Base-by-base conservation (phyloP, 2,113 vertebrate genomes). In the Trichechus manatus region DNA sequence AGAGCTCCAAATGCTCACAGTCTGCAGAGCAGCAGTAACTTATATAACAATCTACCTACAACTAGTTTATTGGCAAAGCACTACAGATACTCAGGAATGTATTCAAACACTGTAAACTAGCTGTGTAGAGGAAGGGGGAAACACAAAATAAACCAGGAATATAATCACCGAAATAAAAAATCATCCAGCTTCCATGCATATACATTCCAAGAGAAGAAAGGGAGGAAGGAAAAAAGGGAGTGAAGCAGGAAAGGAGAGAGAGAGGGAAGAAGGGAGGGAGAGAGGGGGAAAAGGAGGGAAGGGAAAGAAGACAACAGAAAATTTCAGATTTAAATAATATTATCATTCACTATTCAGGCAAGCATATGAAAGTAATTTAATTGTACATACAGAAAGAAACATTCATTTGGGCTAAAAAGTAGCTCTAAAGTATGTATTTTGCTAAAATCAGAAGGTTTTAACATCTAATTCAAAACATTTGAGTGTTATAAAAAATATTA, bases 1-100 rank as follows among this genome's bases (percentile, higher is more conserved):
- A 74, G 66, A 87, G 50, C 70, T 95, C 95, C 97, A 94, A 97
- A 93, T 96, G 93, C 56, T 96, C 78, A 72, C n/a, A 88, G 53
- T 89, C 93, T 93, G 74, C 31, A 53, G 25, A 92, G 70, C 50
- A 77, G 47, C 70, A 63, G 72, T 84, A 50, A 87, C 91, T 97
- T 97, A 96, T 0, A 3, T 90, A 96, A 96, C 66, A 91, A 23
- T 72, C 90, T 92, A 87, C 95, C 82, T 96, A 92, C 64, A 81
- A 29, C 39, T 61, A 63, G 22, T 4, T n/a, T 66, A 87, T 86
- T 92, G 86, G 81, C 88, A 93, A 84, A 88, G 56, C 77, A 78
- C 22, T 59, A 47, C n/a, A 85, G 75, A 96, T 77, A 86, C 36
- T 25, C 3, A 59, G 72, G 31, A 82, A 90, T 92, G 66, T 93